A percentile compares a stretch with the other conserved stretches of the same genome.
Conservation (phyloP, 2,113 vertebrate genomes). For the Periophthalmodon schlosseri region DNA sequence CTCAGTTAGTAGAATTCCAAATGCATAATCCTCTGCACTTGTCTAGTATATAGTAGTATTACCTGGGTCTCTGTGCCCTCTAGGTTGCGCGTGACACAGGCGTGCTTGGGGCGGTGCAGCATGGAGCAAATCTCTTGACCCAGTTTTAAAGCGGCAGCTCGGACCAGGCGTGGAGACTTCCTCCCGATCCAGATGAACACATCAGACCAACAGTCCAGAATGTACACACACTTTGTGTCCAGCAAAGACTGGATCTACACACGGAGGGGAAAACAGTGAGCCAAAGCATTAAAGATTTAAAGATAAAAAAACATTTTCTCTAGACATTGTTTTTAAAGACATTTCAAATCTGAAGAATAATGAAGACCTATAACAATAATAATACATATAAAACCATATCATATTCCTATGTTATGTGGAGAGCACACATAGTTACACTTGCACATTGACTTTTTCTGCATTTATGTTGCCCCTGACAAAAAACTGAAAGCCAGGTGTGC, state of each 20-base stretch:
- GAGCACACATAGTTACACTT: too few relatives aligned
- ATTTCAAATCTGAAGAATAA: too few relatives aligned
- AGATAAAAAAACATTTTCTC: not conserved
- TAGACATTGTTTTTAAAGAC: too few relatives aligned
- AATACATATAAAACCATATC: too few relatives aligned
- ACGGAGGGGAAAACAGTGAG: not conserved
- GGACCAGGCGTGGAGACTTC: constrained; percentile 91
- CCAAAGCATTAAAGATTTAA: not conserved
- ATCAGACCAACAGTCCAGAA: constrained; percentile 97
- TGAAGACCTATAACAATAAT: too few relatives aligned
- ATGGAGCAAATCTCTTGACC: constrained; percentile 96
- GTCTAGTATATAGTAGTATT: not conserved
- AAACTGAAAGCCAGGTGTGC: not conserved
- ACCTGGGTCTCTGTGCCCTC: constrained; percentile 97
- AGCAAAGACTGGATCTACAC: constrained; percentile 85
- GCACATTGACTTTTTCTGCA: not conserved
- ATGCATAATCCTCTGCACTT: not conserved
- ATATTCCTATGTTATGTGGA: too few relatives aligned
- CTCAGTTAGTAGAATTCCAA: not conserved
- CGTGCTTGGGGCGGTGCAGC: constrained; percentile 93
- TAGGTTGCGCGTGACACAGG: constrained; percentile 89
- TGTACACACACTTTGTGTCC: constrained; percentile 93
- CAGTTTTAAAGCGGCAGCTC: constrained; percentile 93
- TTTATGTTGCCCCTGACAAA: not conserved
- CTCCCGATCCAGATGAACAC: constrained; percentile 98